A percentile compares a stretch with the other conserved stretches of the same genome.
phyloP scores from a whole-genome alignment of 2,113 vertebrate genomes.

The Fulica atra region DNA sequence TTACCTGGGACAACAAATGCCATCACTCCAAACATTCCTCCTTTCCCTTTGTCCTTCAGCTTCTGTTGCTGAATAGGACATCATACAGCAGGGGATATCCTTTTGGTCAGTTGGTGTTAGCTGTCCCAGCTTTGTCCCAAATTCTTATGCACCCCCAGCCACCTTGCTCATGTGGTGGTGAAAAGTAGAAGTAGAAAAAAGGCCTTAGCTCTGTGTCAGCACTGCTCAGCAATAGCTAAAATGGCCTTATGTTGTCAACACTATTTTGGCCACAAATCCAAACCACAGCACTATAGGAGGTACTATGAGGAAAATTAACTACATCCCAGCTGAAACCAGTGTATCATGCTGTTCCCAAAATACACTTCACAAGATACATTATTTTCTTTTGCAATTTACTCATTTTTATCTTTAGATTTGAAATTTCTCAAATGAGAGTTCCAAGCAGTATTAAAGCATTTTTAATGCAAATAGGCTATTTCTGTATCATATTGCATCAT shows the following conservation, averaged over 20 bases:
- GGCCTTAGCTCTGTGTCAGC: fast-evolving
- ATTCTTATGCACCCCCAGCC: neutral
- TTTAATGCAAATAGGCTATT: neutral
- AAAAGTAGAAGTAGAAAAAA: neutral
- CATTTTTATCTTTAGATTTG: neutral
- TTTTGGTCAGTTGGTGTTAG: neutral
- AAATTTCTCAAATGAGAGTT: neutral
- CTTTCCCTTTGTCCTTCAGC: neutral
- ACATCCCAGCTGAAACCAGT: neutral
- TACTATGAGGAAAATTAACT: neutral
- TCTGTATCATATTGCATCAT: neutral
- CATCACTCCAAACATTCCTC: fast-evolving
- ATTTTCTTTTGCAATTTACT: neutral
- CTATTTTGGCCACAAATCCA: neutral
- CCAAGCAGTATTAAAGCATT: neutral
- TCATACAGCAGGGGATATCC: too few relatives aligned
- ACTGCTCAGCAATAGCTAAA: neutral
- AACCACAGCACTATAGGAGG: neutral
- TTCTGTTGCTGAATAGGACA: neutral
- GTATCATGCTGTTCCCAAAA: neutral
- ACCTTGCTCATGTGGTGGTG: too few relatives aligned
- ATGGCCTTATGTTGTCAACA: neutral
- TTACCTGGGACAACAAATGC: too few relatives aligned
- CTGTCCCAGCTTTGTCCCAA: neutral
- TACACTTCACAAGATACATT: neutral